Conservation (phyloP, 2,888 invertebrate genomes). For the Ptilodon capucinus region DNA sequence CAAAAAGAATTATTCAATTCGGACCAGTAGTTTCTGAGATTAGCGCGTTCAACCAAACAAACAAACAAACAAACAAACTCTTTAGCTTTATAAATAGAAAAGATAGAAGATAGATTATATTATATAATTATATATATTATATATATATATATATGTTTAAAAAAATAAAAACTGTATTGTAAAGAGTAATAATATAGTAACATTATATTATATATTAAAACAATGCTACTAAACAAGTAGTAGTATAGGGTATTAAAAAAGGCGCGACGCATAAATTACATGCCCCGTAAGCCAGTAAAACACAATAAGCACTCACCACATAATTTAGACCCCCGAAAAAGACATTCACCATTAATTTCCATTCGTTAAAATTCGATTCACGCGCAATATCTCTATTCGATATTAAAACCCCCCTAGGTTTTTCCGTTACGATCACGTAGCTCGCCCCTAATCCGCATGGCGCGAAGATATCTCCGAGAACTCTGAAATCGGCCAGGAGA, state of each 20-base stretch:
- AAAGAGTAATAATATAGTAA: no score
- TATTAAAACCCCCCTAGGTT: constrained; percentile 51
- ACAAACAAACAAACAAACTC: no score
- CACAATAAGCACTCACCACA: neutral
- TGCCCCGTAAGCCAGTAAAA: neutral
- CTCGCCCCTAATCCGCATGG: constrained; percentile 57
- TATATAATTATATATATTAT: no score
- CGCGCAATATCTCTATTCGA: constrained; percentile 55
- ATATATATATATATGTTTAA: no score
- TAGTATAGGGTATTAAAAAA: neutral
- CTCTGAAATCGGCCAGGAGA: constrained; percentile 40
- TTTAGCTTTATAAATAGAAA: no score
- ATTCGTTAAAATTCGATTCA: constrained; percentile 59
- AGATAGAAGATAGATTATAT: no score
- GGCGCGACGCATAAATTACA: neutral
- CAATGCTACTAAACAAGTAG: no score
- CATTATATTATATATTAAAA: no score
- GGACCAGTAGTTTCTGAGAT: no score
- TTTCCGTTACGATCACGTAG: constrained; percentile 42
- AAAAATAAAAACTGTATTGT: no score
- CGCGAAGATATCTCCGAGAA: constrained; percentile 63
- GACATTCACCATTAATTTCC: constrained; percentile 40
- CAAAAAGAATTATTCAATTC: no score
- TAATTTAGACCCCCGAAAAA: neutral
- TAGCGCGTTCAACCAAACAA: no score